Evolutionary conservation across 2,888 invertebrate species (phyloP).

Genomic region (Smittia aterrima): DNA sequence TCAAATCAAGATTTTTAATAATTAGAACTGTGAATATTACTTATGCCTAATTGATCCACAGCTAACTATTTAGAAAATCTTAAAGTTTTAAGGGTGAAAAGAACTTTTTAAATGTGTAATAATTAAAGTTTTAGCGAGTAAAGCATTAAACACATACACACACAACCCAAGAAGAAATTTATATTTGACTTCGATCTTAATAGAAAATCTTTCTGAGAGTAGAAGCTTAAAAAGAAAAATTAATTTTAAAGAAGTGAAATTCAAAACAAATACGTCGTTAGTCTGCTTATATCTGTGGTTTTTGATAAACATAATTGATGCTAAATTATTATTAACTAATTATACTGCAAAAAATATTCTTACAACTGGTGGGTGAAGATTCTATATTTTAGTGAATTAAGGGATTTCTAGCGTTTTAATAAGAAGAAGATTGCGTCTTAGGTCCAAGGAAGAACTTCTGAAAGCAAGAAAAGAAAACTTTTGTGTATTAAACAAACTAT

Average conservation of each 20-base stretch:
- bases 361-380: constrained; percentile 6
- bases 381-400: constrained; percentile 26
- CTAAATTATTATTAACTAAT: constrained; percentile 38
- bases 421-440: constrained; percentile 3
- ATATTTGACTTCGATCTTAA: background rate
- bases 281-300: constrained; percentile 42
- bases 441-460: constrained; percentile 11
- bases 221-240: constrained; percentile 21
- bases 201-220: background rate
- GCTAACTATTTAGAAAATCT: constrained; percentile 19
- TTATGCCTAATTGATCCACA: constrained; percentile 28
- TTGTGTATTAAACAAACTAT: constrained; percentile 41
- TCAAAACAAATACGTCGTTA: constrained; percentile 39
- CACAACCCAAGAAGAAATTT: constrained; percentile 2
- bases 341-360: constrained; percentile 31
- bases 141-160: constrained; percentile 6
- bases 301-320: constrained; percentile 41
- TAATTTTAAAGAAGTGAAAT: constrained; percentile 29
- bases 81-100: constrained; percentile 25
- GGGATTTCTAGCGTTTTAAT: constrained; percentile 27
- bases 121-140: background rate
- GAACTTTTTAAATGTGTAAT: constrained; percentile 41
- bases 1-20: constrained; percentile 31
- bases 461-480: background rate
- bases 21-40: constrained; percentile 39